Percentiles rank a stretch among this genome's conserved stretches.
phyloP scores from a whole-genome alignment of 2,797 vertebrate genomes.

The Onychomys leucogaster region DNA sequence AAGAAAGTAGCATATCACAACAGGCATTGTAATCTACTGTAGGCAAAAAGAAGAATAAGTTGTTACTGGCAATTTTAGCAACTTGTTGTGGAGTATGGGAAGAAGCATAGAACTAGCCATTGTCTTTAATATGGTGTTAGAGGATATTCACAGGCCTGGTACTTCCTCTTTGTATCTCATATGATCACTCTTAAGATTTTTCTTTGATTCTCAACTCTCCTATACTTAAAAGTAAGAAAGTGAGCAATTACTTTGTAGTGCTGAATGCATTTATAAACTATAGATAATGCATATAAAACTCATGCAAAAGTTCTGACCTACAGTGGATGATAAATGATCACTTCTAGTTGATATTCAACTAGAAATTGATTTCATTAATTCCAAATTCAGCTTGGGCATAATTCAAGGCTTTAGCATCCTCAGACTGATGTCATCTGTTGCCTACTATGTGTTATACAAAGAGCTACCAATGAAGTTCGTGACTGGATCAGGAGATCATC shows the following conservation, averaged over 20 bases:
- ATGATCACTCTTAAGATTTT: not conserved
- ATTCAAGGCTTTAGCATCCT: not conserved
- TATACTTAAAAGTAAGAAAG: constrained; percentile 2
- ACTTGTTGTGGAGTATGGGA: not conserved
- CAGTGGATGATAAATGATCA: not conserved
- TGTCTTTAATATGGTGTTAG: not conserved
- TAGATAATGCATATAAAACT: constrained; percentile 28
- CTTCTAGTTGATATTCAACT: not conserved
- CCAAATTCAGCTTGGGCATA: not conserved
- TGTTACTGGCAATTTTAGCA: not conserved
- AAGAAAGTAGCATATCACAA: not conserved
- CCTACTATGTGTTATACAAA: not conserved
- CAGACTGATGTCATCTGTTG: not conserved
- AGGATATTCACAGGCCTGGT: not conserved
- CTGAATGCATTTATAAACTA: not conserved
- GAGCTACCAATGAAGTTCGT: not conserved
- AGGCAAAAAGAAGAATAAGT: not conserved
- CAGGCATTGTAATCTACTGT: not conserved
- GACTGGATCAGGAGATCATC: not conserved
- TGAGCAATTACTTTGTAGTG: constrained; percentile 10
- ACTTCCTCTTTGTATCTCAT: not conserved
- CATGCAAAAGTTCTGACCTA: not conserved
- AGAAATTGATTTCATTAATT: constrained; percentile 20
- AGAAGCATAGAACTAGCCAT: not conserved
- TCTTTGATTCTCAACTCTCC: not conserved